Evolutionary conservation across 2,113 vertebrate species (phyloP).

Genomic region (Ammodytes dubius): DNA sequence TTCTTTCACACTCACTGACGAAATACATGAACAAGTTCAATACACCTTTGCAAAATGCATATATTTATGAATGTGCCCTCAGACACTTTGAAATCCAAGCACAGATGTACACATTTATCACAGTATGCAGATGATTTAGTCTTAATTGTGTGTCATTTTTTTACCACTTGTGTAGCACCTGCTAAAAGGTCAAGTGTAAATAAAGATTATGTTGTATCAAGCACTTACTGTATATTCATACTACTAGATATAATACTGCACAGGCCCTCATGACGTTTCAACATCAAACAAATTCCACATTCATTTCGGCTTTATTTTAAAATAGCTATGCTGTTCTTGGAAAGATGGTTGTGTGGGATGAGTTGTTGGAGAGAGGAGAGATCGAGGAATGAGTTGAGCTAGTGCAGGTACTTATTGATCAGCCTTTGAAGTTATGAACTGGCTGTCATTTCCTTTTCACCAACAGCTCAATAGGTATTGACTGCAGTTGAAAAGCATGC

Average conservation of each 20-base stretch:
- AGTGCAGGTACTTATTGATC: constrained; percentile 82
- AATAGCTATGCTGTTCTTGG: constrained; percentile 6
- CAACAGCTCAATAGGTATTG: constrained; percentile 84
- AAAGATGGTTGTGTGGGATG: constrained; percentile 30
- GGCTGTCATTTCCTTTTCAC: constrained; percentile 86
- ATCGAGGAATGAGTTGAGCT: constrained; percentile 67
- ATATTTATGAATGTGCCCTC: constrained; percentile 8
- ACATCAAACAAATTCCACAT: constrained; percentile 4
- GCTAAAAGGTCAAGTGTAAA: constrained; percentile 51
- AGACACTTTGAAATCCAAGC: constrained; percentile 5
- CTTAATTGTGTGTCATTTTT: constrained; percentile 11
- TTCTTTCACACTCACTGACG: neutral
- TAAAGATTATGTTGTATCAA: constrained; percentile 23
- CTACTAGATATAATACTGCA: constrained; percentile 18
- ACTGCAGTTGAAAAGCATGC: constrained; percentile 82
- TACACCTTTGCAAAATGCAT: neutral
- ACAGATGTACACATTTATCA: constrained; percentile 25
- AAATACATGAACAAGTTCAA: neutral
- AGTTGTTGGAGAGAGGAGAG: constrained; percentile 50
- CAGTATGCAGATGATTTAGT: constrained; percentile 4
- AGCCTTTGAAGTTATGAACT: constrained; percentile 84
- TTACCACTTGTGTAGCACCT: constrained; percentile 31
- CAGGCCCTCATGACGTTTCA: neutral
- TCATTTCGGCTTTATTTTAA: constrained; percentile 26
- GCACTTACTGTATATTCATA: constrained; percentile 30